Percentiles rank a stretch among this genome's conserved stretches.
phyloP scores from a whole-genome alignment of 2,113 vertebrate genomes.

The Elephantulus edwardii region DNA sequence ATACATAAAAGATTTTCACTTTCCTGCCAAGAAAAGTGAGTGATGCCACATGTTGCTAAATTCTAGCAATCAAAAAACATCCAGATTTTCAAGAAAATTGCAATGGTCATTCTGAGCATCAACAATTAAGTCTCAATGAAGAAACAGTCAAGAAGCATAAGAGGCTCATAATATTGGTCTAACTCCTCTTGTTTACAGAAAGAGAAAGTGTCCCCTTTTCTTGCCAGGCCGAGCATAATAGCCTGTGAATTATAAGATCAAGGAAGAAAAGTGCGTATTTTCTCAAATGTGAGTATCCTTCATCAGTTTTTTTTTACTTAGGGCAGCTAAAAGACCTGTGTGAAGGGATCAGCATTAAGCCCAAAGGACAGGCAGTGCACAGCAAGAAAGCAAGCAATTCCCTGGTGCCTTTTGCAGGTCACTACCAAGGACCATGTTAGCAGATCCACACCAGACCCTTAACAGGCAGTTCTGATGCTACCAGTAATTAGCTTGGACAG shows the following conservation, averaged over 20 bases:
- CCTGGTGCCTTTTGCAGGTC: constrained; percentile 93
- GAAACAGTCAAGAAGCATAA: constrained; percentile 78
- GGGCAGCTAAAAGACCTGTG: constrained; percentile 89
- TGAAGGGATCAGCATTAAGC: constrained; percentile 95
- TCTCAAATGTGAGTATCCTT: constrained; percentile 91
- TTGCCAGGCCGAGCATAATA: constrained; percentile 85
- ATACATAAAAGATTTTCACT: constrained; percentile 3
- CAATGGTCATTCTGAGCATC: not conserved
- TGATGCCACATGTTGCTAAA: not conserved
- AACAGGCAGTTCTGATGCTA: constrained; percentile 97
- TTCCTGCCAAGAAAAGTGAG: constrained; percentile 32
- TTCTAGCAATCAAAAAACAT: constrained; percentile 48
- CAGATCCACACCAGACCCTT: constrained; percentile 94
- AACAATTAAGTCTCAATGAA: constrained; percentile 74
- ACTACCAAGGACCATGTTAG: constrained; percentile 94
- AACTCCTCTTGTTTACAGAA: constrained; percentile 79
- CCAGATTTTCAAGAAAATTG: not conserved
- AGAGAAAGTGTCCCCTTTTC: constrained; percentile 79
- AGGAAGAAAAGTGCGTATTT: constrained; percentile 87
- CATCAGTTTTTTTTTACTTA: constrained; percentile 94
- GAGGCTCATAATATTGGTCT: constrained; percentile 81
- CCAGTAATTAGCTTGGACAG: constrained; percentile 99
- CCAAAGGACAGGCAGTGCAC: constrained; percentile 90
- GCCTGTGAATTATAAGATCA: constrained; percentile 88
- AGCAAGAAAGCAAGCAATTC: constrained; percentile 91